Evolutionary conservation across 1,140 invertebrate species (phyloP).

Genomic region (Drosophila grimshawi): DNA sequence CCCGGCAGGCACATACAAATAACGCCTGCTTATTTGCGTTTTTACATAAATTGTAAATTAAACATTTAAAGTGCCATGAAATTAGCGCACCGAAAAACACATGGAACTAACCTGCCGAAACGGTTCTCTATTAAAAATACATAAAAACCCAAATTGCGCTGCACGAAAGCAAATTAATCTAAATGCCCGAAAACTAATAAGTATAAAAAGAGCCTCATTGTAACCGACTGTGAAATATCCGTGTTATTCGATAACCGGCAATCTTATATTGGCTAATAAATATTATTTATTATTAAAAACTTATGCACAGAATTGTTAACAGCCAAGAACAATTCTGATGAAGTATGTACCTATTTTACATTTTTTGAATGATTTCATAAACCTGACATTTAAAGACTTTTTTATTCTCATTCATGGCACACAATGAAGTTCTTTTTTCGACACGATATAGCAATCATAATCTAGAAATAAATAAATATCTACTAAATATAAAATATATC

Average conservation of each 20-base stretch:
- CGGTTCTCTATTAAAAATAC: constrained; percentile 69
- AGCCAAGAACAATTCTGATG: too few species aligned
- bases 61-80: constrained; percentile 82
- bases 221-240: constrained; percentile 5
- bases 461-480: too few species aligned
- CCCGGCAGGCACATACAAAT: constrained; percentile 24
- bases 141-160: constrained; percentile 65
- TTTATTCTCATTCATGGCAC: too few species aligned
- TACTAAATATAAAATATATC: background rate
- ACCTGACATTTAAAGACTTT: too few species aligned
- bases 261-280: too few species aligned
- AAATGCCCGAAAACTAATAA: constrained; percentile 65
- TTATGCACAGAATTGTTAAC: too few species aligned
- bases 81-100: constrained; percentile 71
- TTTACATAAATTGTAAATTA: constrained; percentile 82
- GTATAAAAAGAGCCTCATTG: background rate
- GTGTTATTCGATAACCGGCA: background rate
- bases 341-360: too few species aligned
- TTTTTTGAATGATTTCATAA: too few species aligned
- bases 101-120: constrained; percentile 49
- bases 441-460: too few species aligned
- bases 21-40: constrained; percentile 40
- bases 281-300: too few species aligned
- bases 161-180: constrained; percentile 62
- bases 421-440: too few species aligned